A percentile compares a stretch with the other conserved stretches of the same genome.
Conservation (phyloP, 2,113 vertebrate species). For the Hucho hucho region DNA sequence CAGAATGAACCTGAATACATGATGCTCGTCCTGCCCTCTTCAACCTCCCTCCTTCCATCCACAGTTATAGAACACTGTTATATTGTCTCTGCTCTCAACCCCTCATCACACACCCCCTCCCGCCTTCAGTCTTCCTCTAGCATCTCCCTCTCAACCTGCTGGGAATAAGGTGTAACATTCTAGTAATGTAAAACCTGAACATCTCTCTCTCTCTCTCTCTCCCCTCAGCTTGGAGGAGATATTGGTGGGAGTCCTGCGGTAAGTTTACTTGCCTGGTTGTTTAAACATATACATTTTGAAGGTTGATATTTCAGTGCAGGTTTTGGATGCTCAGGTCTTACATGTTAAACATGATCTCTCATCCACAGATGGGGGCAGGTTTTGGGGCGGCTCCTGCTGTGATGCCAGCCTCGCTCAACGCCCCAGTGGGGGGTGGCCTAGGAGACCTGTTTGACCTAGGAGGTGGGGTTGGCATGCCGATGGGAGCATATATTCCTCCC, state of each 20-base stretch:
- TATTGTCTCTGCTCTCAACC: not conserved
- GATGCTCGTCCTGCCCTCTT: not conserved
- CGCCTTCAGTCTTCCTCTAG: slow-evolving; percentile 15
- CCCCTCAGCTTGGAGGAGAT: slow-evolving; percentile 78
- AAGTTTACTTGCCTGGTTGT: slow-evolving; percentile 57
- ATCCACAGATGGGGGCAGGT: slow-evolving; percentile 74
- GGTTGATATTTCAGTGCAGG: not conserved
- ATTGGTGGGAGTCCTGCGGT: slow-evolving; percentile 78
- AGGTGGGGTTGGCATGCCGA: slow-evolving; percentile 82
- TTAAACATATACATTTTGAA: not conserved
- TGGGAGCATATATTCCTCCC: slow-evolving; percentile 82
- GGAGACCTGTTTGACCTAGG: slow-evolving; percentile 94
- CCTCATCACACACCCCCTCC: not conserved
- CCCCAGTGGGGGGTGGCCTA: slow-evolving; percentile 81
- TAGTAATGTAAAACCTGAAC: slow-evolving; percentile 6
- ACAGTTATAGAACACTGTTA: slow-evolving; percentile 3
- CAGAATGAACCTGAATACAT: too few species aligned
- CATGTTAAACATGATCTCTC: slow-evolving; percentile 13
- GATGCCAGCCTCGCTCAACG: slow-evolving; percentile 70
- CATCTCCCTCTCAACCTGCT: not conserved
- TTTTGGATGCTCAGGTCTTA: not conserved
- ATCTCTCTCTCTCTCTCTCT: slow-evolving; percentile 49
- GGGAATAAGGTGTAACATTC: slow-evolving; percentile 10
- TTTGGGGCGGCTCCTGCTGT: slow-evolving; percentile 74
- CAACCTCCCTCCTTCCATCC: not conserved